Conservation (phyloP, 2,113 vertebrate species). For the Puma concolor region DNA sequence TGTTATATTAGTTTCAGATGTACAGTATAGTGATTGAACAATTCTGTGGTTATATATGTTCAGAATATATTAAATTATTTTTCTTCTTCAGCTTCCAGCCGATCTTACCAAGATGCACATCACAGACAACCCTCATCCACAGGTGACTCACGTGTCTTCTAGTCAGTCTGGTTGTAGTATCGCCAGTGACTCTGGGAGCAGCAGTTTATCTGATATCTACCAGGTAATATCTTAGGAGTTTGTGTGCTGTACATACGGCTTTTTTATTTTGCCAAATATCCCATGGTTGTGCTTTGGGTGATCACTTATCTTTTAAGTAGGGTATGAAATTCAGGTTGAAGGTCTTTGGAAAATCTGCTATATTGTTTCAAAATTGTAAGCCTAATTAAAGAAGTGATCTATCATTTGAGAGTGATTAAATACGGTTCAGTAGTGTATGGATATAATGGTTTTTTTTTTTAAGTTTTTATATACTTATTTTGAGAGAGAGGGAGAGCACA, state of each 20-base stretch:
- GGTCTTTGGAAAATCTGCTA: background rate
- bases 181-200: constrained; percentile 97
- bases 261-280: constrained; percentile 8
- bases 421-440: background rate
- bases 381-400: background rate
- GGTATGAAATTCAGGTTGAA: constrained; percentile 17
- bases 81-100: constrained; percentile 92
- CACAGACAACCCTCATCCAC: constrained; percentile 93
- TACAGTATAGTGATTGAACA: background rate
- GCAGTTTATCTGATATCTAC: constrained; percentile 99
- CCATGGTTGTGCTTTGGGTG: background rate
- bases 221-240: constrained; percentile 88
- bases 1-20: background rate
- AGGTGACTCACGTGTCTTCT: constrained; percentile 93
- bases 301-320: background rate
- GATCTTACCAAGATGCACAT: constrained; percentile 99
- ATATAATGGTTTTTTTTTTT: background rate
- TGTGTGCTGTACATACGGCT: background rate
- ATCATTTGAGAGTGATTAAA: background rate
- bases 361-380: background rate
- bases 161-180: constrained; percentile 99
- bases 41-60: constrained; percentile 3
- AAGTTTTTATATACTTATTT: too few species aligned
- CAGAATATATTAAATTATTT: constrained; percentile 41
- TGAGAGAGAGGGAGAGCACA: too few species aligned